Evolutionary conservation across 2,797 vertebrate species (phyloP), one percentile per base, ranked within the genome.

Genomic region (Argentina silus): DNA sequence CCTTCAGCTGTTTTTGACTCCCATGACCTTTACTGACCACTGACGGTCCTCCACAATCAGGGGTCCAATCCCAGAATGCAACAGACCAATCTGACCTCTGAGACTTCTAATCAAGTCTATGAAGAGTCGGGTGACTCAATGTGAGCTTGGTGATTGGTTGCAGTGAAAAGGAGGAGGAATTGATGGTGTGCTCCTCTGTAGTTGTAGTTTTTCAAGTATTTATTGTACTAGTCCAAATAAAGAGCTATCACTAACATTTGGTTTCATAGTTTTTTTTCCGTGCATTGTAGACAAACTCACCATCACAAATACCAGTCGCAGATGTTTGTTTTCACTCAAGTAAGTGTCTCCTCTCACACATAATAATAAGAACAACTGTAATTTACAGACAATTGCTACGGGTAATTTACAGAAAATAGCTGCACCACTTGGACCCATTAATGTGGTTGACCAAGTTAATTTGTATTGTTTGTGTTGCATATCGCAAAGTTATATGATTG

Each of bases 221-320:
- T 90, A 85, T 90, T 86, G 80, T 84, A 76, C 70, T 70, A 88
- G 86, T 90, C 45, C 36, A 77, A 94, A 92, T 93, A 93, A 94
- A 93, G 65, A 73, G 69, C 44, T 82, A 72, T 86, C 47, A 77
- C 78, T 79, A 80, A 87, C 75, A 19, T 36, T 71, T 27, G 67
- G 44, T 42, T 11, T 68, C 70, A 10, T 23, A n/a, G n/a, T 73
- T 60, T 56, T 70, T 60, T 70, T n/a, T 14, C 43, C 27, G 4
- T 59, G 11, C 19, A 23, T 23, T 57, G 17, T 19, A 9, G 21
- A 21, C 23, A 57, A 11, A 21, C 17, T 27, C 57, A 36, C 60
- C 2, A 9, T 42, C 12, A 63, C 21, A 57, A 57, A n/a, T 17
- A 8, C 0, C 1, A 57, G n/a, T n/a, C 55, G 17, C 17, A 17